Base-by-base conservation (phyloP, 2,797 vertebrate genomes). In the Prionace glauca region DNA sequence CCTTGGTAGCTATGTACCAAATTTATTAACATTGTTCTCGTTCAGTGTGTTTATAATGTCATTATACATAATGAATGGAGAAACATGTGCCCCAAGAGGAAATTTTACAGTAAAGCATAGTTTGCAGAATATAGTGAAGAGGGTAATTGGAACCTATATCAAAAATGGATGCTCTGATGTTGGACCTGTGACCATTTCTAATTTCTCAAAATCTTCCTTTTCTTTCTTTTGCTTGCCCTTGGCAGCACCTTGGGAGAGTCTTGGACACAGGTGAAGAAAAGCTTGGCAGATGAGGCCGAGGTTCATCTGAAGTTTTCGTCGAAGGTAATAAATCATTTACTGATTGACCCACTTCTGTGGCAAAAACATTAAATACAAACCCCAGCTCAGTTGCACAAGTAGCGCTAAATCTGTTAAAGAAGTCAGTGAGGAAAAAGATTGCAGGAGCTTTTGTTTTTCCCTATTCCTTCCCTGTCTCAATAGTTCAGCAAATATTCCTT, bases 261-360 rank as follows among this genome's bases (percentile, higher is more conserved):
- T 0, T 99, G 99, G 99, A 98, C 98, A 67, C 99, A 99, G 96
- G 97, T 99, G 95, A 99, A 99, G 98, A 99, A 99, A 97, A 99
- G 99, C 96, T 97, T 99, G 50, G 97, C 98, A 5, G 99, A 99
- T 7, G 99, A 99, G 96, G 99, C 99, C 0, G 99, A 99, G 96
- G 99, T 99, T 97, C 99, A 99, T 96, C 97, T 99, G 95, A 99
- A 99, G 96, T 99, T 99, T 97, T 99, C 99, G 1, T 98, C 99
- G 3, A 99, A 99, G 98, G 99, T 99, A 98, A 97, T 36, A 8
- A 9, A 11, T 1, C 11, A 32, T 56, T 45, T 0, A 0, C 14
- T 65, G 12, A 74, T n/a, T 50, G 29, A 77, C 45, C 29, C 16
- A 24, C 12, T 0, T 9, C 5, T 4, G 14, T 18, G 9, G n/a